These are phyloP conservation scores for Trogon surrucura DNA, from an alignment of 2,113 vertebrate species.

Conservation along the genomic window DNA sequence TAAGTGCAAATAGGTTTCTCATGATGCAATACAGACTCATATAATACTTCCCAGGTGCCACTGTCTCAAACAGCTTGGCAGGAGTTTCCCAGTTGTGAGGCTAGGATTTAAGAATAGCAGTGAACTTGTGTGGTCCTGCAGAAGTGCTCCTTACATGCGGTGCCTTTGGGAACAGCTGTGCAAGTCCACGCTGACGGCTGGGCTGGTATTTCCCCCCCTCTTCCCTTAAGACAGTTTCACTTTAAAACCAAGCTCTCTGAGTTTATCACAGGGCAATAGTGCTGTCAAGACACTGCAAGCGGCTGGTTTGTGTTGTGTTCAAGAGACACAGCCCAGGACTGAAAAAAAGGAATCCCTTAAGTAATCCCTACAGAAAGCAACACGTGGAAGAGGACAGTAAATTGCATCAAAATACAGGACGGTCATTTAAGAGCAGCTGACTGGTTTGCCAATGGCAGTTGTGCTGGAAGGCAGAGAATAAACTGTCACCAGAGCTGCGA, in stretches of 20 bases:
- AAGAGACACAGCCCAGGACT: background rate
- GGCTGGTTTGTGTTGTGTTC: constrained; percentile 9
- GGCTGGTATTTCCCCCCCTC: background rate
- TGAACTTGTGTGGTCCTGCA: constrained; percentile 78
- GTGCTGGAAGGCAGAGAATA: background rate
- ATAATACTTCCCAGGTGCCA: constrained; percentile 58
- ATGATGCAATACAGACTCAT: constrained; percentile 39
- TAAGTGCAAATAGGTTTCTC: constrained; percentile 54
- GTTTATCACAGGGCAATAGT: constrained; percentile 44
- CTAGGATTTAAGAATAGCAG: constrained; percentile 29
- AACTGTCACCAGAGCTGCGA: background rate
- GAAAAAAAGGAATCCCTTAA: background rate
- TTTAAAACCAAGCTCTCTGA: constrained; percentile 45
- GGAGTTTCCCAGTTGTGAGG: background rate
- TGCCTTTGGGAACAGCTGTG: constrained; percentile 53
- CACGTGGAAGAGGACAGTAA: background rate
- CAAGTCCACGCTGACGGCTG: constrained; percentile 48
- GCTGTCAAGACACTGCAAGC: background rate
- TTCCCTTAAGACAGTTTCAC: constrained; percentile 11
- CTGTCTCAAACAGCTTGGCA: constrained; percentile 23
- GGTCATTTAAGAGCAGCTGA: background rate
- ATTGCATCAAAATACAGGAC: background rate
- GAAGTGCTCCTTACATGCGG: constrained; percentile 43
- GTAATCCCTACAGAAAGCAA: background rate
- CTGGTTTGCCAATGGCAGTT: background rate